Evolutionary conservation across 2,113 vertebrate species (phyloP), one percentile per base, ranked within the genome.

Genomic region (Mastomys coucha): DNA sequence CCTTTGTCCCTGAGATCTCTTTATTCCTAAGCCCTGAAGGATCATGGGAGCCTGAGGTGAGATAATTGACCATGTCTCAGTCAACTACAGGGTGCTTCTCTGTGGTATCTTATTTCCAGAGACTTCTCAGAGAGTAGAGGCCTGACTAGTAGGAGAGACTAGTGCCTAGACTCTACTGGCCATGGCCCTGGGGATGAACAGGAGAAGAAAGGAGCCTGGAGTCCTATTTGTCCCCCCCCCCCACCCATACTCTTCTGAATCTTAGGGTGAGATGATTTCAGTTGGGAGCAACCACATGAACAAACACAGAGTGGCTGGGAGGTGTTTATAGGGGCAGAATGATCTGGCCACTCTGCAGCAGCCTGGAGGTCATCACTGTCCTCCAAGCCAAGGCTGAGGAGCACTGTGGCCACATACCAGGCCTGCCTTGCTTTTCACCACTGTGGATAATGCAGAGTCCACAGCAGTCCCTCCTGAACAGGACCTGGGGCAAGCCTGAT

Each of bases 31-130:
- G 45, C 14, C 45, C 4, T 31, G n/a, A 36, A 81, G 65, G 45
- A 45, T 13, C 1, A 0, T 0, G 0, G 49, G 26, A n/a, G 26
- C 0, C 0, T 0, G 0, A 45, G 58, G 26, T 14, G 5, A 7
- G 73, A 67, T 63, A 22, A 42, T 2, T 0, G 1, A 10, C 31
- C 6, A 2, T 0, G 24, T 28, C 45, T 90, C 10, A 12, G 45
- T 65, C 31, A 10, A 7, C 2, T 51, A 0, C 19, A 42, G 78
- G 42, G 63, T 0, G 7, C 31, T 26, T 17, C 2, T 26, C 0
- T 42, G 5, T 0, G 3, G 13, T 26, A 24, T 45, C 73, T 33
- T 0, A 0, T 19, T 36, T 49, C 20, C 22, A 31, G n/a, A 39
- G 39, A 6, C 69, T 39, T 73, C 49, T 5, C 1, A 8, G n/a